Evolutionary conservation across 1,140 invertebrate genomes (phyloP).

Genomic region (Teleogryllus occipitalis): DNA sequence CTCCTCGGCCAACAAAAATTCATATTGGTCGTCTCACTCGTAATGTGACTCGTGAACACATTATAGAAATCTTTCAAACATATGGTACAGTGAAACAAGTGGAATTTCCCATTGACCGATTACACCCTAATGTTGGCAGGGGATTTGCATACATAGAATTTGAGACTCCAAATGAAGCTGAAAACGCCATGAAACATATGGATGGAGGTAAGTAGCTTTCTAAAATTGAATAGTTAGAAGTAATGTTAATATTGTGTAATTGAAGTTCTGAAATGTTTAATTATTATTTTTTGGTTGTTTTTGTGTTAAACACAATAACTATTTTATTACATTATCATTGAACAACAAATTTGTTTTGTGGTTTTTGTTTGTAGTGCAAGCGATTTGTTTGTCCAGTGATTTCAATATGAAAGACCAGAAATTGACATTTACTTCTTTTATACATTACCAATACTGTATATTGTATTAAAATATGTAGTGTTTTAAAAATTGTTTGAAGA

Average conservation of each 20-base stretch:
- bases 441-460: too few relatives aligned
- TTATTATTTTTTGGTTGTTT: background rate
- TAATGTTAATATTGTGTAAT: constrained; percentile 12
- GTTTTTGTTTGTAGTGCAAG: too few relatives aligned
- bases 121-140: constrained; percentile 73
- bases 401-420: too few relatives aligned
- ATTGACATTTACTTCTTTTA: too few relatives aligned
- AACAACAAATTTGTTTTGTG: too few relatives aligned
- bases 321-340: too few relatives aligned
- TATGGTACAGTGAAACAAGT: constrained; percentile 87
- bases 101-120: constrained; percentile 80
- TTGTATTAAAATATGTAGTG: too few relatives aligned
- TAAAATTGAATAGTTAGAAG: constrained; percentile 8
- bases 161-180: constrained; percentile 86
- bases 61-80: constrained; percentile 88
- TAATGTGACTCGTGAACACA: constrained; percentile 89
- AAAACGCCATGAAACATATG: constrained; percentile 99
- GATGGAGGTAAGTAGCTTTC: constrained; percentile 67
- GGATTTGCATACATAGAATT: constrained; percentile 95
- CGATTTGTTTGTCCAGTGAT: too few relatives aligned
- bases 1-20: constrained; percentile 80
- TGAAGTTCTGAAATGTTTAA: constrained; percentile 14
- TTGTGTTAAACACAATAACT: too few relatives aligned
- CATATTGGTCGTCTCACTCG: constrained; percentile 85
- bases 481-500: too few relatives aligned